Conservation (phyloP, 2,113 vertebrate species). For the Rhabdomys dilectus region DNA sequence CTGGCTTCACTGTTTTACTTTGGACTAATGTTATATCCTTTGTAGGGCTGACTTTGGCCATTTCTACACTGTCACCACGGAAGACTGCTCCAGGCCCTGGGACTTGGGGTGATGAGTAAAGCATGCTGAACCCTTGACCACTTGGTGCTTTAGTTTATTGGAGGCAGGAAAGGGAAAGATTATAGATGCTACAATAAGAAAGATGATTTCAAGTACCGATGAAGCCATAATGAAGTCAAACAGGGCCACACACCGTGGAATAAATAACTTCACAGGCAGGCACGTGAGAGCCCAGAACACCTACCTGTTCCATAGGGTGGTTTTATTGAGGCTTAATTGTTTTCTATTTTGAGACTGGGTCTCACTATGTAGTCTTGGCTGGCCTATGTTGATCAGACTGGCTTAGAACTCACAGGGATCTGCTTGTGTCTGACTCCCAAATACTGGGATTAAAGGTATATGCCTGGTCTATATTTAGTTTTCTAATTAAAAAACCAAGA, state of each 20-base stretch:
- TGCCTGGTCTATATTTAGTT: not conserved
- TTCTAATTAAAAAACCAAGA: not conserved
- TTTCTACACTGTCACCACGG: not conserved
- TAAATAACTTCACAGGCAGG: not conserved
- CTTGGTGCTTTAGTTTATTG: not conserved
- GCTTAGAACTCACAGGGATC: not conserved
- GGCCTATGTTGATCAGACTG: not conserved
- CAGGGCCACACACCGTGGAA: not conserved
- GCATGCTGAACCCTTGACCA: not conserved
- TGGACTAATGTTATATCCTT: not conserved
- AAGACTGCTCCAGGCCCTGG: not conserved
- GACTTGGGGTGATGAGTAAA: not conserved
- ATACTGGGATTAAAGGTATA: not conserved
- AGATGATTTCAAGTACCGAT: not conserved
- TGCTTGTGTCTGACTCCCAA: not conserved
- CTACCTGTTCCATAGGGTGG: not conserved
- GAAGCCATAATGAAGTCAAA: not conserved
- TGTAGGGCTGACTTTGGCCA: not conserved
- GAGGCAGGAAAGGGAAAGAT: not conserved
- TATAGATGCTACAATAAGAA: not conserved
- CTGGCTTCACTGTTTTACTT: not conserved
- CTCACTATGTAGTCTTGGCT: not conserved
- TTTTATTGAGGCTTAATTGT: not conserved
- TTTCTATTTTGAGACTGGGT: not conserved
- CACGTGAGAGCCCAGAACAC: not conserved